Conservation (phyloP, 2,888 invertebrate species). For the Masnerella sp. region DNA sequence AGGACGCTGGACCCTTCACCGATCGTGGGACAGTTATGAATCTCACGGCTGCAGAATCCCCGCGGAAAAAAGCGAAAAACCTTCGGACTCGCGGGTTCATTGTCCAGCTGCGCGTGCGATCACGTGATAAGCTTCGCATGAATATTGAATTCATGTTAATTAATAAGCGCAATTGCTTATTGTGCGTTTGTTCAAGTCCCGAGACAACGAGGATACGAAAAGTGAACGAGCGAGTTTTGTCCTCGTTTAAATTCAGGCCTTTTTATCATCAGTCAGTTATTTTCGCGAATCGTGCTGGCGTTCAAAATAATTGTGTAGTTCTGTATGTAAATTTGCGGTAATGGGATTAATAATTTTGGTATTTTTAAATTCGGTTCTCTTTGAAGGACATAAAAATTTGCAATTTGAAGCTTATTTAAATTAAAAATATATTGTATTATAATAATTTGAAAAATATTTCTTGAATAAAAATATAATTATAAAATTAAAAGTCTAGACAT, state of each 20-base stretch:
- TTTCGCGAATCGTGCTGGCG: too few relatives aligned
- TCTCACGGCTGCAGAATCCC: conserved; percentile 41
- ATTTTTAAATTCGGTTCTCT: too few relatives aligned
- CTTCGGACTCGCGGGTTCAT: conserved; percentile 38
- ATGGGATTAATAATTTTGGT: too few relatives aligned
- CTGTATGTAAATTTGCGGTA: too few relatives aligned
- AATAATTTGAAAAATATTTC: too few relatives aligned
- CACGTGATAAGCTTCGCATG: conserved; percentile 5
- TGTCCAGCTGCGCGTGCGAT: neutral
- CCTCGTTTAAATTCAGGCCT: conserved; percentile 2
- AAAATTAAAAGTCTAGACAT: too few relatives aligned
- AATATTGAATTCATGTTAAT: conserved; percentile 42
- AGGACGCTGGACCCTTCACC: conserved; percentile 52
- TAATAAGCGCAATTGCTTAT: conserved; percentile 27
- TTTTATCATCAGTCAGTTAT: conserved; percentile 19
- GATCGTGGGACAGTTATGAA: conserved; percentile 50
- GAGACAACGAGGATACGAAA: conserved; percentile 8
- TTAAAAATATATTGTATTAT: too few relatives aligned
- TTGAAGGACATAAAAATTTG: too few relatives aligned
- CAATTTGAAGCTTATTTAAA: too few relatives aligned
- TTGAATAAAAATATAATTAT: too few relatives aligned
- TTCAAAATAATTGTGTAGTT: too few relatives aligned
- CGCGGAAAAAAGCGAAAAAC: conserved; percentile 19
- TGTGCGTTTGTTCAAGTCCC: conserved; percentile 13
- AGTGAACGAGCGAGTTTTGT: conserved; percentile 2